These are phyloP conservation scores for Triplophysa yarkandensis DNA, from an alignment of 2,797 vertebrate species.

Conservation along the genomic window DNA sequence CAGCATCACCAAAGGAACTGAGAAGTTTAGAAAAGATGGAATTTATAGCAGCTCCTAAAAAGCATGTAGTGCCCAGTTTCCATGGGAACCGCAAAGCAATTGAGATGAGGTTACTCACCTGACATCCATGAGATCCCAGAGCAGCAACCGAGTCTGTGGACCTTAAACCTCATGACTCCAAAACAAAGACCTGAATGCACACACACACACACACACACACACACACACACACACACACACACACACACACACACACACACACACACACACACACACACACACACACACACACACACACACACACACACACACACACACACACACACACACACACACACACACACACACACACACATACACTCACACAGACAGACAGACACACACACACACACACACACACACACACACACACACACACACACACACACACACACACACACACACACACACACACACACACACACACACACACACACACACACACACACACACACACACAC, in stretches of 20 bases:
- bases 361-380: too few relatives aligned
- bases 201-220: slow-evolving; percentile 14
- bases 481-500: too few relatives aligned
- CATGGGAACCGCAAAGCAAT: slow-evolving; percentile 39
- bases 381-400: neutral
- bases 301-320: neutral
- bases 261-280: slow-evolving; percentile 2
- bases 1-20: neutral
- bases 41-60: slow-evolving; percentile 36
- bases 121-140: slow-evolving; percentile 32
- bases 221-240: neutral
- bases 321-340: too few relatives aligned
- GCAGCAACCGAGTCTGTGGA: slow-evolving; percentile 11
- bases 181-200: slow-evolving; percentile 10
- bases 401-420: too few relatives aligned
- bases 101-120: slow-evolving; percentile 36
- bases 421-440: neutral
- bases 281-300: too few relatives aligned
- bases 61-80: slow-evolving; percentile 29
- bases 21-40: slow-evolving; percentile 26
- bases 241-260: too few relatives aligned
- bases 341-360: neutral
- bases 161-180: slow-evolving; percentile 19
- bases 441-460: too few relatives aligned
- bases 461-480: neutral